Conservation (phyloP, 1,140 invertebrate genomes). For the Trinorchestia longiramus region DNA sequence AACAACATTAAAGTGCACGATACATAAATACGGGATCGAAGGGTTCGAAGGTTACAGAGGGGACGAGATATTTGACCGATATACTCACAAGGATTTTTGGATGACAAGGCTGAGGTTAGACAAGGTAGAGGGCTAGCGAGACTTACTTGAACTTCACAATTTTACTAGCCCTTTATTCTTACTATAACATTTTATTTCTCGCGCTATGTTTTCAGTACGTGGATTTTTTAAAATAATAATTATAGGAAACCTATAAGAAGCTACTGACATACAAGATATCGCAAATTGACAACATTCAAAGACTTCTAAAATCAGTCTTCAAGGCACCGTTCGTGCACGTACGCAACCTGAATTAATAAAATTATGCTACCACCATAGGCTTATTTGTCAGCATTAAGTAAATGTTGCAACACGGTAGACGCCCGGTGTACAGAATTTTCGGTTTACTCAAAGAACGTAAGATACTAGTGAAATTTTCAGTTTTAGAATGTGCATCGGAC, state of each 20-base stretch:
- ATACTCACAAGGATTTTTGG: slow-evolving; percentile 50
- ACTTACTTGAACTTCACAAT: slow-evolving; percentile 43
- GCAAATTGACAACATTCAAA: not conserved
- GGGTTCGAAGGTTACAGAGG: not conserved
- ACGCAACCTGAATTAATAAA: not conserved
- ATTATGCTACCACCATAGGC: not conserved
- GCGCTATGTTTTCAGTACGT: not conserved
- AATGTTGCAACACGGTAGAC: not conserved
- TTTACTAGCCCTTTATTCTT: not conserved
- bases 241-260: not conserved
- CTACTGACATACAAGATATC: not conserved
- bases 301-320: not conserved
- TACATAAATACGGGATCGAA: not conserved
- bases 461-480: not conserved
- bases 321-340: not conserved
- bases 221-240: not conserved
- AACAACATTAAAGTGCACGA: not conserved
- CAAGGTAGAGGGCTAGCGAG: slow-evolving; percentile 18
- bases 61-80: not conserved
- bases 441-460: not conserved
- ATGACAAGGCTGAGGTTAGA: slow-evolving; percentile 36
- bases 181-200: not conserved
- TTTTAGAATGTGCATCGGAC: not conserved
- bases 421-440: not conserved
- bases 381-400: not conserved